These are phyloP conservation scores for Tenebrio molitor DNA, from an alignment of 1,140 invertebrate species.

Conservation along the genomic window DNA sequence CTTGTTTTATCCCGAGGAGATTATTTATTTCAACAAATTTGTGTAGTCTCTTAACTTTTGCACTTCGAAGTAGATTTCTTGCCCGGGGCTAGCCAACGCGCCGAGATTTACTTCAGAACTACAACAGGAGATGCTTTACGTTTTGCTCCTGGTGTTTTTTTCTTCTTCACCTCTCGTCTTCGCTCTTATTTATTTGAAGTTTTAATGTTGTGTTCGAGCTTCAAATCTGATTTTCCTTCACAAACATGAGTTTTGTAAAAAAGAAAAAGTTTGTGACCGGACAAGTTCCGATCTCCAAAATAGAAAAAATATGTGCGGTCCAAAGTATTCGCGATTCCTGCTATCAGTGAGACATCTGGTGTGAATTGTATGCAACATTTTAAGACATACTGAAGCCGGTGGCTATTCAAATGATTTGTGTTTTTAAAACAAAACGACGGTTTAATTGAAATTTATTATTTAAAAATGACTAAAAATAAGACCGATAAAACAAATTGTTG, in stretches of 20 bases:
- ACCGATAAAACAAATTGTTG: too few species aligned
- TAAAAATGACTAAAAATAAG: too few species aligned
- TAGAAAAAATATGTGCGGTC: too few species aligned
- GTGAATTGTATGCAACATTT: too few species aligned
- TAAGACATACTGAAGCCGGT: too few species aligned
- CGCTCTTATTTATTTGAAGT: slow-evolving; percentile 38
- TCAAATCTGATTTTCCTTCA: slow-evolving; percentile 29
- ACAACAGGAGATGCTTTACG: slow-evolving; percentile 29
- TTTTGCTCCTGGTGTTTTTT: slow-evolving; percentile 7
- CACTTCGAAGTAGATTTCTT: slow-evolving; percentile 48
- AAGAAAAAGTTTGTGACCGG: slow-evolving; percentile 11
- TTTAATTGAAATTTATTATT: too few species aligned
- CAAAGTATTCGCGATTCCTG: too few species aligned
- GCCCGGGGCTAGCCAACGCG: slow-evolving; percentile 42
- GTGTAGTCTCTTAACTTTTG: slow-evolving; percentile 51
- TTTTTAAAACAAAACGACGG: too few species aligned
- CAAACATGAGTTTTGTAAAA: slow-evolving; percentile 33
- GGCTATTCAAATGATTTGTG: too few species aligned
- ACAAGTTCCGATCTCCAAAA: background rate
- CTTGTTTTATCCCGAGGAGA: slow-evolving; percentile 46
- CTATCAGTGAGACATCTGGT: too few species aligned
- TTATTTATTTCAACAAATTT: slow-evolving; percentile 52
- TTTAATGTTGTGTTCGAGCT: slow-evolving; percentile 37
- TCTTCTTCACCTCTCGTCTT: background rate
- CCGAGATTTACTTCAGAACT: slow-evolving; percentile 27